Evolutionary conservation across 2,113 vertebrate species (phyloP).

Genomic region (Chaetops frenatus): DNA sequence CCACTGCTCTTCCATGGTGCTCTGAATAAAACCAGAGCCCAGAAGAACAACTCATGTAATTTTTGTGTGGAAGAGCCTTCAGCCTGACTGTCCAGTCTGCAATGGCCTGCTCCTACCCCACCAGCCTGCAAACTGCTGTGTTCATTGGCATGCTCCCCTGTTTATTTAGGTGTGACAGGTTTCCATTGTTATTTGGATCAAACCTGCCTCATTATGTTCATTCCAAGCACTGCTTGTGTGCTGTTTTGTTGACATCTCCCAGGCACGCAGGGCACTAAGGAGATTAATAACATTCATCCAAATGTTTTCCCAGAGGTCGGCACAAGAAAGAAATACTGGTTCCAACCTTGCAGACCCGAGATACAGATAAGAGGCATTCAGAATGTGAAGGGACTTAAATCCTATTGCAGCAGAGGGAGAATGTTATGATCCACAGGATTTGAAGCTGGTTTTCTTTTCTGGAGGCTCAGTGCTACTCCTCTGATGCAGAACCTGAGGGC

Average conservation of each 20-base stretch:
- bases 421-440: neutral
- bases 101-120: neutral
- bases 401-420: neutral
- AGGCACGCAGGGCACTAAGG: constrained; percentile 34
- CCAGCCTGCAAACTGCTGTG: constrained; percentile 35
- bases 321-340: neutral
- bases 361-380: neutral
- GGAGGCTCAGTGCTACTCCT: neutral
- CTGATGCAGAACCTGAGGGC: neutral
- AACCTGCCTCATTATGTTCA: constrained; percentile 33
- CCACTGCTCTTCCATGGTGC: neutral
- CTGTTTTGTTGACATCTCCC: constrained; percentile 50
- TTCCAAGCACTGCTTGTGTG: constrained; percentile 44
- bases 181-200: constrained; percentile 60
- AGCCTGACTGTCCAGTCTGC: neutral
- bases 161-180: constrained; percentile 71
- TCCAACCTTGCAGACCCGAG: neutral
- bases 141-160: constrained; percentile 49
- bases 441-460: neutral
- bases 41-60: neutral
- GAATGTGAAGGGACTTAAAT: neutral
- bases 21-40: neutral
- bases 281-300: constrained; percentile 37
- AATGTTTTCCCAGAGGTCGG: neutral
- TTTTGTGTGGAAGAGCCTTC: neutral